Conservation (phyloP, 2,797 vertebrate species). For the Syndactyla subalaris region DNA sequence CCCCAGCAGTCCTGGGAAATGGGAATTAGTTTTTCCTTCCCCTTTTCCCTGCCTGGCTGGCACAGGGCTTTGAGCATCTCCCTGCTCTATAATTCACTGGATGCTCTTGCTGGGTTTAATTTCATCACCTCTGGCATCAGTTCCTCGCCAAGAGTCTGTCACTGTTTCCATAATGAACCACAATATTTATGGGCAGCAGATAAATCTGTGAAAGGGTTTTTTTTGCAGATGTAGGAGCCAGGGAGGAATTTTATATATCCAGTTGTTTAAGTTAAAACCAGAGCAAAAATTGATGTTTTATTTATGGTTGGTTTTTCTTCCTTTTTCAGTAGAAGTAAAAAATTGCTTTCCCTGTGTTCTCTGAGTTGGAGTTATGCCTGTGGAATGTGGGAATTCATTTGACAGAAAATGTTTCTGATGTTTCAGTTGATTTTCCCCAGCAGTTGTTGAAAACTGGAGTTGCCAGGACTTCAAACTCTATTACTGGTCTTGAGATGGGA, state of each 20-base stretch:
- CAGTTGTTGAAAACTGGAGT: not conserved
- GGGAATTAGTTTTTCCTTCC: not conserved
- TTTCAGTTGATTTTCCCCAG: not conserved
- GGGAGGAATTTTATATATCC: not conserved
- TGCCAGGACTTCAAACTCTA: not conserved
- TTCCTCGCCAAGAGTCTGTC: not conserved
- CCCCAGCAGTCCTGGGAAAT: not conserved
- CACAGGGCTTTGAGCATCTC: not conserved
- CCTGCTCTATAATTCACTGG: not conserved
- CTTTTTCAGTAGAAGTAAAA: not conserved
- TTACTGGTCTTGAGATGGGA: not conserved
- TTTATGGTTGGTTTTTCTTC: not conserved
- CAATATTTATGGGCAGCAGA: not conserved
- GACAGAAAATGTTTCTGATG: not conserved
- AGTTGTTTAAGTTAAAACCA: not conserved
- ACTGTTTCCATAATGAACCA: not conserved
- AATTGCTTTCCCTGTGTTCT: not conserved
- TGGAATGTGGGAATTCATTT: not conserved
- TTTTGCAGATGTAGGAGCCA: not conserved
- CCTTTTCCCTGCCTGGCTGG: not conserved
- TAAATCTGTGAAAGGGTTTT: not conserved
- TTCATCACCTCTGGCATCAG: not conserved
- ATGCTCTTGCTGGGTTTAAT: not conserved
- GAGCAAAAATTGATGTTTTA: not conserved
- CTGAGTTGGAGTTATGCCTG: not conserved